Evolutionary conservation across 2,888 invertebrate genomes (phyloP), one percentile per base, ranked within the genome.

Genomic region (Drosophila phalerata): DNA sequence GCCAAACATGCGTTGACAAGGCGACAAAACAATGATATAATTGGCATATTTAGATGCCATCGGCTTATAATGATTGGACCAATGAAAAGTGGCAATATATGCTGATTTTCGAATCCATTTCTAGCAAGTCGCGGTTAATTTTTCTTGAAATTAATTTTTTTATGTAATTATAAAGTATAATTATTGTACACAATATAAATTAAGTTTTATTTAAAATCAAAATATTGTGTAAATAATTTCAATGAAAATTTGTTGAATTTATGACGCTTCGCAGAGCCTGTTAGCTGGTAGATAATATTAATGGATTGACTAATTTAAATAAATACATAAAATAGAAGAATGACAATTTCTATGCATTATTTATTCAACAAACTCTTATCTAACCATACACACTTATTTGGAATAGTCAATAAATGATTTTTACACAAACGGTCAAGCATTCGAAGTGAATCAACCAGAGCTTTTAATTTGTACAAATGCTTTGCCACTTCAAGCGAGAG

Each of bases 1-100:
- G 51, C 56, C 49, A 43, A 69, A 64, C 62, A 71, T 49, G 49
- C 72, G 73, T 55, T 69, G 73, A 77, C 63, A 73, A n/a, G 60
- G 43, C 60, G 47, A 56, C 64, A 70, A 62, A 68, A 51, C 56
- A 51, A 38, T 62, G 71, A 37, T 60, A 66, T 64, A 69, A 78
- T 68, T 61, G 69, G 65, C 79, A 73, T 58, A 69, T 73, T 81
- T 68, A 64, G 28, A 56, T 63, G 43, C 38, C 65, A 65, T 25
- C 15, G 55, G 22, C 30, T 32, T 19, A 30, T 15, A 47, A 52
- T 53, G 56, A 22, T 49, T 40, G 8, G 11, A 5, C 11, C 5
- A 22, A 22, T 4, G 22, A 22, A 22, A 22, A 22, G 3, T 32
- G 5, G 28, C 25, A 22, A 38, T 22, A 34, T n/a, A 1, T 34